Evolutionary conservation across 1,140 invertebrate species (phyloP), one percentile per base, ranked within the genome.

Genomic region (Drosophila funebris): DNA sequence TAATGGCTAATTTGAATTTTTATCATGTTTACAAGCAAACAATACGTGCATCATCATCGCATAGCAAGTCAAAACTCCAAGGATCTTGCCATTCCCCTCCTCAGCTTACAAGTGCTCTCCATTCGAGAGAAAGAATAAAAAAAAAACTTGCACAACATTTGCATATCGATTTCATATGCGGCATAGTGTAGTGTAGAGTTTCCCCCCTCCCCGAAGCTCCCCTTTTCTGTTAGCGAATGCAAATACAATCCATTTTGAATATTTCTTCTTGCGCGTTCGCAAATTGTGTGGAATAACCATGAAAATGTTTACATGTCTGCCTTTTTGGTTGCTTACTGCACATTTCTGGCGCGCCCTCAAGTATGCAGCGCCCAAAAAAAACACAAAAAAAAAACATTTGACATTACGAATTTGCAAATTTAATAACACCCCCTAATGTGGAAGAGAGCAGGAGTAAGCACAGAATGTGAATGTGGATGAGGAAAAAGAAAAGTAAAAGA

Each of bases 1-100:
- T 87, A 88, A 88, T 83, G 78, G 83, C 83, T 88, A 88, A 88
- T 88, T 88, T 88, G 79, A 88, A 88, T 88, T 88, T 88, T 88
- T 88, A 88, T 88, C 83, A 88, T 88, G 83, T 88, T 88, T 88
- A 89, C 83, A 89, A 88, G 83, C 83, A 89, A 88, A 88, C 83
- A 89, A 87, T 88, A 88, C 84, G 83, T 88, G 83, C 83, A 88
- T 84, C 84, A 89, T 88, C 83, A 88, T 88, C 72, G 24, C 36
- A 39, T 31, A 41, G 62, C 22, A 54, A 56, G 54, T 67, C 70
- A 27, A 43, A 53, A 70, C 46, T 41, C 43, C n/a, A 37, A 24
- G 22, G 6, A 61, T 29, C 29, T 14, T 6, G 13, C 6, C 20
- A 7, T 11, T 1, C 36, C 36, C 36, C 3, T 0, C 3, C 3